These are phyloP conservation scores for Petrosia ficiformis DNA, from an alignment of 37 sponge, comb jelly and placozoan species.

Conservation along the genomic window DNA sequence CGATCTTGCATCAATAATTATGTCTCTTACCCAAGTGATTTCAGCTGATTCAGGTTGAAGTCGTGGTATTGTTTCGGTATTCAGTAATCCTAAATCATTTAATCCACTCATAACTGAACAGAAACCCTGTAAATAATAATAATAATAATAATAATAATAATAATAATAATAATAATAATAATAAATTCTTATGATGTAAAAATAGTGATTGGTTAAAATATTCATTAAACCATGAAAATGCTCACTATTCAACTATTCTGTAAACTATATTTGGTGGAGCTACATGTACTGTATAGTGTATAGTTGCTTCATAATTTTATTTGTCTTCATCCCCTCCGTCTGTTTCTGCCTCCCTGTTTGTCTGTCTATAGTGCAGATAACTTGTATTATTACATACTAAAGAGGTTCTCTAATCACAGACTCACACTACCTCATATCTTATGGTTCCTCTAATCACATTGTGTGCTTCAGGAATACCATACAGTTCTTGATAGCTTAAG, in stretches of 20 bases:
- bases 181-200: no score
- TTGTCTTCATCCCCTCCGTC: background rate
- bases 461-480: constrained; percentile 71
- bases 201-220: no score
- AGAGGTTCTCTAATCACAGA: background rate
- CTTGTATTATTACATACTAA: background rate
- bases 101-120: constrained; percentile 23
- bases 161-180: no score
- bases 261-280: no score
- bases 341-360: no score
- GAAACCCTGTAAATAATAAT: constrained; percentile 45
- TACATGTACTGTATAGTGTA: no score
- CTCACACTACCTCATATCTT: constrained; percentile 79
- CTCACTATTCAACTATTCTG: no score
- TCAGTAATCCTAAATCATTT: constrained; percentile 62
- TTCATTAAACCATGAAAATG: no score
- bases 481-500: constrained; percentile 66
- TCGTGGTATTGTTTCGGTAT: constrained; percentile 30
- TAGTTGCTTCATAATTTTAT: background rate
- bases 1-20: no score
- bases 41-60: constrained; percentile 41
- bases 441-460: constrained; percentile 82
- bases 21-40: constrained; percentile 62
- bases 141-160: background rate
- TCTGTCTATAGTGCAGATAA: background rate